Conservation (phyloP, 1,140 invertebrate species). For the Rhagoletis pomonella region DNA sequence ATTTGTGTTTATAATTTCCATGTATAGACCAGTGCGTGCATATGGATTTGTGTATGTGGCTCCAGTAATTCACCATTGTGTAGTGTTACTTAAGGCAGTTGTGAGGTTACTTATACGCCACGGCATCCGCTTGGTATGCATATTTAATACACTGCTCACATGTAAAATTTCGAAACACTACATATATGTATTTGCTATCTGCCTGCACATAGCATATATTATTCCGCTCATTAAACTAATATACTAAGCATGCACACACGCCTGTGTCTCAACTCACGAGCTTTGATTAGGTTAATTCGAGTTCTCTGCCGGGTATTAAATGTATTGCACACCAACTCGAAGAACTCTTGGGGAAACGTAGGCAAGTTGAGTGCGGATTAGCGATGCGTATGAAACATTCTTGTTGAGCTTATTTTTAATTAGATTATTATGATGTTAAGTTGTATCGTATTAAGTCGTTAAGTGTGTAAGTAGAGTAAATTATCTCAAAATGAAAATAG, state of each 20-base stretch:
- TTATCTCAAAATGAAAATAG: too few species aligned
- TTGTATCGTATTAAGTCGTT: neutral
- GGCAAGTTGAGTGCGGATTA: neutral
- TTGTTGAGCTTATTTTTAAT: neutral
- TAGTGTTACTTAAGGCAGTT: too few species aligned
- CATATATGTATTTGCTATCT: neutral
- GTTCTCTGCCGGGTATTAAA: neutral
- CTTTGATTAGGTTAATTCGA: constrained; percentile 17
- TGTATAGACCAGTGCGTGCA: too few species aligned
- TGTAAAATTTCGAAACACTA: neutral
- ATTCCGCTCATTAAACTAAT: neutral
- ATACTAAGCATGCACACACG: too few species aligned
- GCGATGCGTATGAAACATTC: neutral
- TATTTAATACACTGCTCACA: neutral
- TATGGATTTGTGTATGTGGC: too few species aligned
- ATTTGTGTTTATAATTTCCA: too few species aligned
- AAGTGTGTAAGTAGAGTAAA: neutral
- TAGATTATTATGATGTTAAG: neutral
- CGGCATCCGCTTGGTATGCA: too few species aligned
- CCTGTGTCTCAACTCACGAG: neutral
- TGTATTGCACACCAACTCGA: neutral
- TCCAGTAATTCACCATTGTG: too few species aligned
- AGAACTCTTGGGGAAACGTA: neutral
- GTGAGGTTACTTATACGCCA: too few species aligned
- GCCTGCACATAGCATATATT: neutral